Conservation (phyloP, 2,113 vertebrate genomes). For the Tapirus terrestris region DNA sequence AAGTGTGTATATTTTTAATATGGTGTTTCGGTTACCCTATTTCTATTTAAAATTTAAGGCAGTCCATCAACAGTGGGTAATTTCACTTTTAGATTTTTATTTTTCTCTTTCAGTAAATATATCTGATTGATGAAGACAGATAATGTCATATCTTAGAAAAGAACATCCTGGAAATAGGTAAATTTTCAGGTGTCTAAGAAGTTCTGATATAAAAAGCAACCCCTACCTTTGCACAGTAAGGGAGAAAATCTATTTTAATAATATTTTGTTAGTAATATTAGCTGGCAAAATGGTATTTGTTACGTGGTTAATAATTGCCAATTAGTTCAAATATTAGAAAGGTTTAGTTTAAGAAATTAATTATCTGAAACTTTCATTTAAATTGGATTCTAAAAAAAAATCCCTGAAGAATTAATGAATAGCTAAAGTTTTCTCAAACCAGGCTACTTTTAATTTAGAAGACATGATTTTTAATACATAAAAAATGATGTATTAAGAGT, state of each 20-base stretch:
- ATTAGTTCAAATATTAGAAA: not conserved
- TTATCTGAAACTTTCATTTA: not conserved
- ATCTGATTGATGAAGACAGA: not conserved
- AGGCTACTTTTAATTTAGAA: not conserved
- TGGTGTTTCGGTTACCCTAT: not conserved
- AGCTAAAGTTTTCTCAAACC: not conserved
- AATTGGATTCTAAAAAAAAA: not conserved
- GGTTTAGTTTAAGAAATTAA: not conserved
- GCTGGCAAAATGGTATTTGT: not conserved
- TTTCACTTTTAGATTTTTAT: not conserved
- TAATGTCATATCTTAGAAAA: not conserved
- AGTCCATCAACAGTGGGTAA: not conserved
- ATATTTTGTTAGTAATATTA: slow-evolving; percentile 7
- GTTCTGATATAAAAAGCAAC: not conserved
- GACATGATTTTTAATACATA: not conserved
- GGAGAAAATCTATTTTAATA: not conserved
- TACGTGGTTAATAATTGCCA: not conserved
- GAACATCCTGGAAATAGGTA: not conserved
- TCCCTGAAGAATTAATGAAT: not conserved
- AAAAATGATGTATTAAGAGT: not conserved
- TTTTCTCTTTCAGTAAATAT: not conserved
- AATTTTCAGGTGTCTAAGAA: not conserved
- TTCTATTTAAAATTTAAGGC: not conserved
- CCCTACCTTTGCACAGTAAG: not conserved
- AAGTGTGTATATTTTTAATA: not conserved